Base-by-base conservation (phyloP, 2,888 invertebrate genomes). In the Acrocyrtus sp. region DNA sequence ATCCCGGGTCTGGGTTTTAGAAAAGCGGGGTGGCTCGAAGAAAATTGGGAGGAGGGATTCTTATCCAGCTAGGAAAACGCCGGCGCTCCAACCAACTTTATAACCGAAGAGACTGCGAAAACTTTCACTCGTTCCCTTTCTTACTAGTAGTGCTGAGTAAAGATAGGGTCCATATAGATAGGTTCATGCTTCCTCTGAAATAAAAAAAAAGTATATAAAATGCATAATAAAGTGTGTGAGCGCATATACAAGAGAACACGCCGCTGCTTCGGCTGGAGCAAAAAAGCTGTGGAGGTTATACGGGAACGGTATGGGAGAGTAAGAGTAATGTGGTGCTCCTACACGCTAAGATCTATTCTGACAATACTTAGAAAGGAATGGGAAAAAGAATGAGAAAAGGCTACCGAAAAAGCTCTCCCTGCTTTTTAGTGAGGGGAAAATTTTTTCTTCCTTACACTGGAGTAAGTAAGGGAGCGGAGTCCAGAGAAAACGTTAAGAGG, bases 11-110 rank as follows among this genome's bases (percentile, higher is more conserved):
- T 58, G 50, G 62, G 70, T 69, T 69, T 70, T 66, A 60, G 60
- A 56, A 67, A 61, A 63, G 66, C 75, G 76, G 79, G 79, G 76
- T 78, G 79, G 79, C 75, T 75, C 77, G 78, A 79, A 79, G 72
- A 72, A 61, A 57, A 67, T 72, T 72, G 72, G 79, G 79, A 79
- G 79, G 79, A 78, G 79, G 76, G 70, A 70, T 70, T 70, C 72
- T 70, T 70, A 70, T 70, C 70, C 70, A 70, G 61, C 69, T 45
- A 76, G 72, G 74, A 75, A 78, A 78, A 79, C 78, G 80, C 80
- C 80, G 80, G 80, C 80, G 80, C 80, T 78, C 22, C 73, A 61
- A 60, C 62, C 72, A 73, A 75, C 74, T 74, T 70, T 73, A 77
- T 67, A 76, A 69, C 75, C 70, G 77, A n/a, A n/a, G n/a, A 77